Evolutionary conservation across 2,113 vertebrate species (phyloP).

Genomic region (cattle (Bos taurus)): ARS-UCD2.0 NC_037350.1:20728001-20728500

Average conservation of each 20-base stretch:
- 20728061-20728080: neutral
- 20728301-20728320: neutral
- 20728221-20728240: neutral
- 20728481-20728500: neutral
- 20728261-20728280: neutral
- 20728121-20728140: neutral
- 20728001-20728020: neutral
- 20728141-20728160: neutral
- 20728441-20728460: neutral
- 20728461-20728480: neutral
- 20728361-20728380: neutral
- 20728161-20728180: neutral
- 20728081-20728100: neutral
- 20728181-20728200: neutral
- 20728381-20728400: neutral
- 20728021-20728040: neutral
- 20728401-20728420: neutral
- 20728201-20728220: neutral
- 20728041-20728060: neutral
- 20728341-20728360: accelerated
- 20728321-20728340: neutral
- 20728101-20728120: no score
- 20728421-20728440: neutral
- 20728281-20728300: neutral
- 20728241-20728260: neutral